Base-by-base conservation (phyloP, 2,113 vertebrate species). In the Saimiri boliviensis region DNA sequence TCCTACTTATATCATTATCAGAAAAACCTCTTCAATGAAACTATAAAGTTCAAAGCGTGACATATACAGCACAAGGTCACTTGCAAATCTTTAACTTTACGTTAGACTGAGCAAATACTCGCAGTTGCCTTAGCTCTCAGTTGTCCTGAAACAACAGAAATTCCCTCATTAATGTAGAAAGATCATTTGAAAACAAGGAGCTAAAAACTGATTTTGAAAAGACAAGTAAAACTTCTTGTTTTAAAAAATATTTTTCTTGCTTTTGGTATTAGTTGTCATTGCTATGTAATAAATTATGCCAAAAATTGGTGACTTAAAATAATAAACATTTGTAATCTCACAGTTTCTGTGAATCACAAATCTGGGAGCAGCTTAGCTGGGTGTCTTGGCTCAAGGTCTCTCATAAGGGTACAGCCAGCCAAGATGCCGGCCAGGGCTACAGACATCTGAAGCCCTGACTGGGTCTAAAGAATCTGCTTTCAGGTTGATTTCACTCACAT, bases 11-110 rank as follows among this genome's bases (percentile, higher is more conserved):
- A 54, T 84, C 37, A 80, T 81, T 60, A 70, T 60, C 32, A 85
- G 86, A 92, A 94, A 87, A 93, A 84, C n/a, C 13, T 42, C 13
- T 58, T 79, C 77, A 86, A 13, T 71, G n/a, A 91, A 87, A 71
- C 45, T 16, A 58, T 80, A 60, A 95, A 42, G 23, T 81, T 49
- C 13, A 80, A 90, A 93, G 7, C 8, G 42, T 84, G 13, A 58
- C 23, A 6, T 6, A 42, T 71, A 60, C 60, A 82, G 8, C 8
- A 35, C 60, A 49, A 54, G 56, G 6, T 88, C 37, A 30, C 25
- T 85, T 88, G 19, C 1, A 79, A 88, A 32, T 95, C 25, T 71
- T 42, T 68, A 32, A 93, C 25, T 71, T 42, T 68, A 45, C n/a
- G 10, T 32, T 60, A 95, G 37, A 37, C 45, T 52, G 13, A 47